Evolutionary conservation across 2,888 invertebrate species (phyloP), one percentile per base, ranked within the genome.

Genomic region (Drosophila niveifrons): DNA sequence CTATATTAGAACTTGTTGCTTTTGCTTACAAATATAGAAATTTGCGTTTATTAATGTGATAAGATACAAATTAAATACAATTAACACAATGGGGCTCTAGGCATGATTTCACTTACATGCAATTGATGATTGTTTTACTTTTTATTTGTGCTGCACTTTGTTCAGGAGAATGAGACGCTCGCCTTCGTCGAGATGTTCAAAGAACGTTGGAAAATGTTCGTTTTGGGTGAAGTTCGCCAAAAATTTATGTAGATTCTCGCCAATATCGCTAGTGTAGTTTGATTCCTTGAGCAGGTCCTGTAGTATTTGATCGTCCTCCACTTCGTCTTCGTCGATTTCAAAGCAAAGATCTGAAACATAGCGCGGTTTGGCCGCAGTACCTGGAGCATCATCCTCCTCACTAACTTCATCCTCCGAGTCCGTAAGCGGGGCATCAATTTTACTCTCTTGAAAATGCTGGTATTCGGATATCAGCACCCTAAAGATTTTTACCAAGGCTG

Each of bases 401-500:
- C 59, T 72, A 1, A 74, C 85, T 13, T 88, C 84, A 7, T 83
- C 85, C 0, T 91, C 90, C 13, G 72, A 66, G 31, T 89, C 86
- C 2, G 87, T 78, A 0, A 89, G 89, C n/a, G 90, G 90, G 0
- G 83, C 89, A 31, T 90, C 90, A 0, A 77, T 77, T 64, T 91
- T 91, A 29, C 91, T 90, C 80, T 95, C 95, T 9, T 94, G 93
- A 66, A 94, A 93, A 88, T 93, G 93, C 43, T 94, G 93, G 41
- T 95, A 89, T 81, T 96, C 96, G 82, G 94, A 94, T 50, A 96
- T 93, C 6, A 96, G 93, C 10, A 96, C 92, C 90, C 96, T 96
- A 82, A 95, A 95, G 53, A 96, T 95, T 91, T 96, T 96, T 0
- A 95, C 94, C 70, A 96, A 92, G 11, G 95, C 93, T 4, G 95